These are phyloP conservation scores for Aphelinus atriplicis DNA, from an alignment of 1,140 invertebrate species.

Conservation along the genomic window DNA sequence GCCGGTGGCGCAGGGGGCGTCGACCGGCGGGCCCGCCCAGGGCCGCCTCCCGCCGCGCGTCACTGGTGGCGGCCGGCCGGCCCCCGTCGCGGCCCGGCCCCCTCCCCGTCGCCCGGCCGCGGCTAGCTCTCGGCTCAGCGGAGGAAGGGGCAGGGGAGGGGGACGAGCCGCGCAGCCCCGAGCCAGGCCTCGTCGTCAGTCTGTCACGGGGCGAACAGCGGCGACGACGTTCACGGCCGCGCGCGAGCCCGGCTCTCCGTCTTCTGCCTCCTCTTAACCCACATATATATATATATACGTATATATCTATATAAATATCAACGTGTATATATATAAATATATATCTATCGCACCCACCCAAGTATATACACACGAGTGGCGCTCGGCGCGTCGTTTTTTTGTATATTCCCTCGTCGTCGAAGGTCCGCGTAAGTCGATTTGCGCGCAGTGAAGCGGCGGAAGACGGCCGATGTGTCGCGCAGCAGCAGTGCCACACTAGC, in stretches of 20 bases:
- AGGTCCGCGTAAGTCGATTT: no score
- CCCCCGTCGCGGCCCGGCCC: no score
- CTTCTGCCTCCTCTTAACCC: slow-evolving; percentile 5
- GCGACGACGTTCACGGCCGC: slow-evolving; percentile 63
- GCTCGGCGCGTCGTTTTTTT: no score
- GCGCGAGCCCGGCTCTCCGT: background rate
- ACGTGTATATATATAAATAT: background rate
- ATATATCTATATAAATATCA: no score
- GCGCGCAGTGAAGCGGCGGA: no score
- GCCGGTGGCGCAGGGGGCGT: slow-evolving; percentile 58
- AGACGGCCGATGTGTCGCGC: no score
- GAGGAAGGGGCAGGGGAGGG: slow-evolving; percentile 9
- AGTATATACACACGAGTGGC: background rate
- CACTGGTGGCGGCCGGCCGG: no score
- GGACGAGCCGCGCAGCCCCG: slow-evolving; percentile 36
- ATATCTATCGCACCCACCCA: background rate
- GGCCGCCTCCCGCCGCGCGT: slow-evolving; percentile 51
- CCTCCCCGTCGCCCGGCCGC: no score
- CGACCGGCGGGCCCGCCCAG: slow-evolving; percentile 47
- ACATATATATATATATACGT: background rate
- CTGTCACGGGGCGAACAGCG: slow-evolving; percentile 65
- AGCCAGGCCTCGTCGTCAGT: slow-evolving; percentile 59
- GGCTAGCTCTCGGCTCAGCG: no score
- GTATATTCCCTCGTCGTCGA: no score
- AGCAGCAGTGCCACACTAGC: no score